Evolutionary conservation across 2,113 vertebrate species (phyloP).

Genomic region (Marmota monax): DNA sequence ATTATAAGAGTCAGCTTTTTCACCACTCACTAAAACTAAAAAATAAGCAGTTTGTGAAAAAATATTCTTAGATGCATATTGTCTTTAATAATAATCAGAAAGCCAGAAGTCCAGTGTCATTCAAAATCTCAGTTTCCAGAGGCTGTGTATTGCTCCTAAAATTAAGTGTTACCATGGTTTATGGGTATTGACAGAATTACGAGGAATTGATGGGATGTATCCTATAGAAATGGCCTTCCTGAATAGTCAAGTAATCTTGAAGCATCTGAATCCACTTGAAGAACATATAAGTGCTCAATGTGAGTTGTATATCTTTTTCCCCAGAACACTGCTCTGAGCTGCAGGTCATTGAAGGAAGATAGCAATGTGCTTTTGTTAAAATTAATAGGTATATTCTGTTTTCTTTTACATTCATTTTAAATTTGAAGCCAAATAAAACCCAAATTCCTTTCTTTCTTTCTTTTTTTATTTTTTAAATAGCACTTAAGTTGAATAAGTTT

Average conservation of each 20-base stretch:
- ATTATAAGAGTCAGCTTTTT: slow-evolving; percentile 37
- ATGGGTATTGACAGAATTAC: not conserved
- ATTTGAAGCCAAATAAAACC: not conserved
- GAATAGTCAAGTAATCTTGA: not conserved
- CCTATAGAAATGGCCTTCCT: not conserved
- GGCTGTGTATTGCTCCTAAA: not conserved
- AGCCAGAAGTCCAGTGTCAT: not conserved
- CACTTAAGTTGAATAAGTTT: not conserved
- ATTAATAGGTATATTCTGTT: not conserved
- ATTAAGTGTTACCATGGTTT: not conserved
- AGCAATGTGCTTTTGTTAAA: not conserved
- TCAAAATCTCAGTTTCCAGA: not conserved
- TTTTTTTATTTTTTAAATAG: not conserved
- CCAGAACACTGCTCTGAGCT: not conserved
- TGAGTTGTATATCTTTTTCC: not conserved
- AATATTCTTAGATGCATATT: not conserved
- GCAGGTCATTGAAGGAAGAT: not conserved
- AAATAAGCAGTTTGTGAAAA: not conserved
- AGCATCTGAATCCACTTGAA: not conserved
- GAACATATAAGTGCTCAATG: not conserved
- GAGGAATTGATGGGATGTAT: not conserved
- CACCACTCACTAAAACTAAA: slow-evolving; percentile 37
- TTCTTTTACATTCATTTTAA: not conserved
- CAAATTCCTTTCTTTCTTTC: not conserved
- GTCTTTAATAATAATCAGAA: slow-evolving; percentile 42